Conservation (phyloP, 2,797 vertebrate species). For the Denticeps clupeoides region DNA sequence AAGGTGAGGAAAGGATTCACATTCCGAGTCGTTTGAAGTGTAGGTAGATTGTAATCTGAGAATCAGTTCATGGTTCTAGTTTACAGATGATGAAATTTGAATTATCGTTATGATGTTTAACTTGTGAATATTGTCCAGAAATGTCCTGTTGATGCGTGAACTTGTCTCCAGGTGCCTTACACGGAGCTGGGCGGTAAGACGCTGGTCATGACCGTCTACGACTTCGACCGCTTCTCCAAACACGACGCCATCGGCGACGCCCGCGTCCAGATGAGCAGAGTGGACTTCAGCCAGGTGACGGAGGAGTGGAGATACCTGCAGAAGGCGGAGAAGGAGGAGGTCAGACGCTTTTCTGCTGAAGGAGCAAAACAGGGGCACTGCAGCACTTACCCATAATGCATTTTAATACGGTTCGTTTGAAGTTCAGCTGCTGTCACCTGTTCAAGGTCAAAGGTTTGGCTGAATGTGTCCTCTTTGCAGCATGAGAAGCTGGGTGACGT, state of each 20-base stretch:
- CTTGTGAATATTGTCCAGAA: too few relatives aligned
- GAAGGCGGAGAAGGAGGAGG: conserved; percentile 98
- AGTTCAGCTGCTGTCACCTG: too few relatives aligned
- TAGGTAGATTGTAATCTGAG: too few relatives aligned
- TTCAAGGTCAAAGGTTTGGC: too few relatives aligned
- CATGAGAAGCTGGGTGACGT: conserved; percentile 87
- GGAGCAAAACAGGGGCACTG: neutral
- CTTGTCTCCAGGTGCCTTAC: conserved; percentile 65
- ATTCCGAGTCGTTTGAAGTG: too few relatives aligned
- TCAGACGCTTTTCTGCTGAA: conserved; percentile 48
- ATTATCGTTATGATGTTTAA: too few relatives aligned
- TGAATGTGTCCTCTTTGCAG: too few relatives aligned
- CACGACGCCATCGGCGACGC: conserved; percentile 92
- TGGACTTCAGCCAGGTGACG: conserved; percentile 90
- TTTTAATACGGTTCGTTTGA: too few relatives aligned
- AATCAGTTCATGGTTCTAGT: too few relatives aligned
- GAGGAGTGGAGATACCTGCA: conserved; percentile 93
- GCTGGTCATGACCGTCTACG: conserved; percentile 91
- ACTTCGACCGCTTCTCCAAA: conserved; percentile 98
- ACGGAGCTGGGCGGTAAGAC: conserved; percentile 90
- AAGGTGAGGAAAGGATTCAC: too few relatives aligned
- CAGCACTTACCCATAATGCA: too few relatives aligned
- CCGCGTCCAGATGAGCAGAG: conserved; percentile 87
- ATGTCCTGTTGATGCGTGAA: neutral
- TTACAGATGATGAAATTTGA: too few relatives aligned